Evolutionary conservation across 2,797 vertebrate genomes (phyloP).

Genomic region (Pangasius mekongensis): DNA sequence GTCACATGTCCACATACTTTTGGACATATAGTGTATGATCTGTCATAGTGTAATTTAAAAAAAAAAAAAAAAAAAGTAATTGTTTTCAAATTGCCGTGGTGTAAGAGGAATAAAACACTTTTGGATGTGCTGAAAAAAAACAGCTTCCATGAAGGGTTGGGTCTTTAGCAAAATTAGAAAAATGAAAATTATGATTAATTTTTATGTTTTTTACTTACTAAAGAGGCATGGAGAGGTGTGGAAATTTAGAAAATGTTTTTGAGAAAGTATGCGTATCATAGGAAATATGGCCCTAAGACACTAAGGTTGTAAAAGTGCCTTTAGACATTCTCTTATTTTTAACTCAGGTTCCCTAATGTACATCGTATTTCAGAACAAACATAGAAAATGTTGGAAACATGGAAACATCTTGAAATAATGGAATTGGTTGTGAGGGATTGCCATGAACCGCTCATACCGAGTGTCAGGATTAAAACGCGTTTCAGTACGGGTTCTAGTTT

Average conservation of each 20-base stretch:
- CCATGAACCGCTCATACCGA: not conserved
- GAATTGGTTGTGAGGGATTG: not conserved
- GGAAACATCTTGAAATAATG: not conserved
- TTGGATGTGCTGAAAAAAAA: not conserved
- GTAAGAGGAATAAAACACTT: not conserved
- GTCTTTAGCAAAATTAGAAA: not conserved
- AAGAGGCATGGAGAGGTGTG: no score
- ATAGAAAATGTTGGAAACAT: not conserved
- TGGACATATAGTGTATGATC: no score
- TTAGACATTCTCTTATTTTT: not conserved
- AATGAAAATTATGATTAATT: not conserved
- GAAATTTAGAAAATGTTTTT: no score
- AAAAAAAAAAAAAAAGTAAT: no score
- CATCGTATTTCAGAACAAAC: not conserved
- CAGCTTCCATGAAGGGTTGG: not conserved
- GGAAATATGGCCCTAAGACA: no score
- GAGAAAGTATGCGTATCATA: no score
- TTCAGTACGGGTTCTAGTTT: not conserved
- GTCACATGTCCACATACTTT: no score
- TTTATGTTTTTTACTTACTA: no score
- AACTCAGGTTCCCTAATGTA: not conserved
- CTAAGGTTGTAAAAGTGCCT: not conserved
- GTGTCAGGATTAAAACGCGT: conserved; percentile 7
- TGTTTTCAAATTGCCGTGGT: no score
- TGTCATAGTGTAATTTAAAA: no score